phyloP scores from a whole-genome alignment of 2,888 invertebrate species.

The Aricia artaxerxes region DNA sequence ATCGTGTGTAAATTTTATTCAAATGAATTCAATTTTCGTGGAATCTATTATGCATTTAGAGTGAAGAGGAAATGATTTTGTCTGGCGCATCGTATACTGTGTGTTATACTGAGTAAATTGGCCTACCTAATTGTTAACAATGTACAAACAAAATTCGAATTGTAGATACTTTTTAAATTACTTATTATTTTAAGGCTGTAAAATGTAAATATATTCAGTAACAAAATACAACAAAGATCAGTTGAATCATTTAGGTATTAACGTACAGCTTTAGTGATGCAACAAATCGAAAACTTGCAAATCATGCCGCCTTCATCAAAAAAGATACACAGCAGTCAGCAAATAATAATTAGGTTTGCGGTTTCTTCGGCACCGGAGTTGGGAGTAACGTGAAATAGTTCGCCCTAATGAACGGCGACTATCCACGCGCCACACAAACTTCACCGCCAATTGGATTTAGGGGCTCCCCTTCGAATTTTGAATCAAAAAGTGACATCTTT shows the following conservation, averaged over 20 bases:
- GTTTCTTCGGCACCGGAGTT: conserved; percentile 15
- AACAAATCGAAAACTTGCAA: neutral
- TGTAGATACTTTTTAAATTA: neutral
- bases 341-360: conserved; percentile 29
- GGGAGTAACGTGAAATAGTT: conserved; percentile 30
- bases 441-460: conserved; percentile 28
- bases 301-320: neutral
- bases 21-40: conserved; percentile 28
- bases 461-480: neutral
- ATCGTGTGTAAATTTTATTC: conserved; percentile 31
- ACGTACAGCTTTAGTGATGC: too few relatives aligned
- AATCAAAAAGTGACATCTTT: too few relatives aligned
- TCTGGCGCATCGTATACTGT: neutral
- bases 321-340: conserved; percentile 27
- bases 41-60: conserved; percentile 2
- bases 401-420: conserved; percentile 28
- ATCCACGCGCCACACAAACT: conserved; percentile 29
- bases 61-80: neutral
- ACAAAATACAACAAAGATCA: neutral
- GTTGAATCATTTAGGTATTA: too few relatives aligned
- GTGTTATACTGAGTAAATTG: neutral
- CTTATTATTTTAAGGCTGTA: neutral
- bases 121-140: neutral
- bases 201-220: too few relatives aligned
- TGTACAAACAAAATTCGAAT: neutral